These are phyloP conservation scores for Cotesia congregata DNA, from an alignment of 2,888 invertebrate genomes.

Conservation along the genomic window DNA sequence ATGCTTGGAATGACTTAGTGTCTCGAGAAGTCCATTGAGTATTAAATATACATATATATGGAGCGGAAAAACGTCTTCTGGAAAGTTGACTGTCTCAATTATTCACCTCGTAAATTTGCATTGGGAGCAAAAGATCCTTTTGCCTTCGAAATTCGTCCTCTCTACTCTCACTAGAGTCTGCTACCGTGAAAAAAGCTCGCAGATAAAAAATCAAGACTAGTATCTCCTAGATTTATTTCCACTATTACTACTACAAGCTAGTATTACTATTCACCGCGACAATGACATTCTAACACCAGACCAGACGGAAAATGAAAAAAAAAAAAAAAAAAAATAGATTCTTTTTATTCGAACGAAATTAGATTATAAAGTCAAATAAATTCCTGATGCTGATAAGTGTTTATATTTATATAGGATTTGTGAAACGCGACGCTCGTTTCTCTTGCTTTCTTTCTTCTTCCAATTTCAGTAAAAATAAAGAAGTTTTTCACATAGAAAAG, in stretches of 20 bases:
- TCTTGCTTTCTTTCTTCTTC: too few species aligned
- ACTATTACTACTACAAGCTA: slow-evolving; percentile 40
- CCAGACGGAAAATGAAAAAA: slow-evolving; percentile 18
- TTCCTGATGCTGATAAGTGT: slow-evolving; percentile 39
- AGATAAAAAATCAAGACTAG: slow-evolving; percentile 39
- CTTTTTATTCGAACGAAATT: slow-evolving; percentile 44
- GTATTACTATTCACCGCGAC: slow-evolving; percentile 42
- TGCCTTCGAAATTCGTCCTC: slow-evolving; percentile 51
- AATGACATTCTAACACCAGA: slow-evolving; percentile 15
- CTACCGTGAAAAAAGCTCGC: too few species aligned
- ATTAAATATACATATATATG: slow-evolving; percentile 42
- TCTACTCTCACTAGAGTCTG: slow-evolving; percentile 43
- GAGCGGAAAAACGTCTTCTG: slow-evolving; percentile 25
- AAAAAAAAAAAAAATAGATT: slow-evolving; percentile 41
- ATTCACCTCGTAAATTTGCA: slow-evolving; percentile 53
- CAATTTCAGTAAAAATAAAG: too few species aligned
- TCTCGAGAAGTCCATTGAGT: slow-evolving; percentile 32
- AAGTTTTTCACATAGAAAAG: too few species aligned
- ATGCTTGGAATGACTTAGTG: slow-evolving; percentile 45
- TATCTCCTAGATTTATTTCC: slow-evolving; percentile 49
- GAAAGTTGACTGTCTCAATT: slow-evolving; percentile 47
- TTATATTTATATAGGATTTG: neutral
- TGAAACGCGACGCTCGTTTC: neutral
- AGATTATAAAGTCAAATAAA: slow-evolving; percentile 48
- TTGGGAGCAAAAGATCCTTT: slow-evolving; percentile 51